Evolutionary conservation across 2,113 vertebrate genomes (phyloP).

Genomic region (Hoplias malabaricus): DNA sequence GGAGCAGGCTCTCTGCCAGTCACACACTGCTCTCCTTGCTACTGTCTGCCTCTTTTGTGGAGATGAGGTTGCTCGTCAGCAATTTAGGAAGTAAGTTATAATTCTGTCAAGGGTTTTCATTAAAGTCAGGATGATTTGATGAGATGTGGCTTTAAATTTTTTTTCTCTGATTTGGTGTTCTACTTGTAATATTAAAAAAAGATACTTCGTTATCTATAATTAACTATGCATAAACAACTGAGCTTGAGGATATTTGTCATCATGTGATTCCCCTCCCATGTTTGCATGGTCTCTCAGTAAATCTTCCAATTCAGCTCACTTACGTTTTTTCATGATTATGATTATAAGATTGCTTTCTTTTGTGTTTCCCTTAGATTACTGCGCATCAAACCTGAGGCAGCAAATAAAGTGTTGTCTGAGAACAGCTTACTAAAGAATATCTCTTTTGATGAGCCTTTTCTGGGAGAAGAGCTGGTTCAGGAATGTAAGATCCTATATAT

Average conservation of each 20-base stretch:
- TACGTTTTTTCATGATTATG: not conserved
- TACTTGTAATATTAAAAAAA: no score
- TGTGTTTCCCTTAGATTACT: constrained; percentile 63
- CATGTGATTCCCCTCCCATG: not conserved
- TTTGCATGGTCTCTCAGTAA: no score
- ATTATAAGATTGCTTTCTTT: constrained; percentile 1
- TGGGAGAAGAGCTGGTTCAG: constrained; percentile 80
- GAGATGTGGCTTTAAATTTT: no score
- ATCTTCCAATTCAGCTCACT: no score
- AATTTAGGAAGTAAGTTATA: constrained; percentile 81
- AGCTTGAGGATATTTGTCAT: no score
- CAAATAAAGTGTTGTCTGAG: constrained; percentile 76
- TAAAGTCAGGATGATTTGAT: no score
- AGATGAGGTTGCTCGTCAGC: constrained; percentile 90
- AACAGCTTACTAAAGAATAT: constrained; percentile 78
- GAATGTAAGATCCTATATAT: constrained; percentile 62
- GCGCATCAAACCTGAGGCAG: constrained; percentile 69
- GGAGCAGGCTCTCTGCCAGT: constrained; percentile 65
- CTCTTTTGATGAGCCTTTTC: constrained; percentile 84
- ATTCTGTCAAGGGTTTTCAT: not conserved
- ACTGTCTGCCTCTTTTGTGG: constrained; percentile 88
- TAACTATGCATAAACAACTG: no score
- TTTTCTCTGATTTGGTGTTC: no score
- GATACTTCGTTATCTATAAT: no score
- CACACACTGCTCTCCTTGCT: constrained; percentile 66